Evolutionary conservation across 2,888 invertebrate genomes (phyloP).

Genomic region (Clivina fossor): DNA sequence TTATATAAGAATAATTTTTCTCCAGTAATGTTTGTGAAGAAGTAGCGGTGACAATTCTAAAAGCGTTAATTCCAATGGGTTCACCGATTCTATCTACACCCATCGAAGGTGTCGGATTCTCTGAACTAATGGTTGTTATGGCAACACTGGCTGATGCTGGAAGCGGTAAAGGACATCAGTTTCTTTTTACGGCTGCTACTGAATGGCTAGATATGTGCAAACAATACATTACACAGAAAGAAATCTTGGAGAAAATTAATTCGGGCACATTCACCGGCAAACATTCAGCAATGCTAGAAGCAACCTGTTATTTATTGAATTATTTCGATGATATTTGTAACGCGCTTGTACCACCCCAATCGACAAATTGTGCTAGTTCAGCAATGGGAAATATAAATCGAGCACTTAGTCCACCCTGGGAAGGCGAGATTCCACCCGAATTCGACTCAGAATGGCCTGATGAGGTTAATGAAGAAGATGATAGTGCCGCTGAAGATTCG

Average conservation of each 20-base stretch:
- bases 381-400: conserved; percentile 52
- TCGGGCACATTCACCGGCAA: conserved; percentile 54
- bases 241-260: conserved; percentile 59
- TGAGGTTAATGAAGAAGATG: conserved; percentile 87
- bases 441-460: conserved; percentile 85
- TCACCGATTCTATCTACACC: conserved; percentile 65
- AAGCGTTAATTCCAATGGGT: conserved; percentile 73
- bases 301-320: conserved; percentile 80
- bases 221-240: conserved; percentile 59
- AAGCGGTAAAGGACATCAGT: conserved; percentile 75
- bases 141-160: conserved; percentile 84
- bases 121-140: conserved; percentile 77
- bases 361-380: conserved; percentile 44
- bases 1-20: conserved; percentile 23
- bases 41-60: conserved; percentile 66
- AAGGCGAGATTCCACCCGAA: conserved; percentile 72
- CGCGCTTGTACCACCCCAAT: conserved; percentile 58
- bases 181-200: conserved; percentile 76
- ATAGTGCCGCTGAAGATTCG: conserved; percentile 91
- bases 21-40: conserved; percentile 60
- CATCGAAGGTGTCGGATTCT: conserved; percentile 72
- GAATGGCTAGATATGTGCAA: conserved; percentile 79
- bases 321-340: conserved; percentile 78
- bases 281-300: conserved; percentile 63
- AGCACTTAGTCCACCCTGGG: conserved; percentile 73